Percentiles rank a stretch among this genome's conserved stretches.
Conservation (phyloP, 2,113 vertebrate species). For the Ptilonorhynchus violaceus region DNA sequence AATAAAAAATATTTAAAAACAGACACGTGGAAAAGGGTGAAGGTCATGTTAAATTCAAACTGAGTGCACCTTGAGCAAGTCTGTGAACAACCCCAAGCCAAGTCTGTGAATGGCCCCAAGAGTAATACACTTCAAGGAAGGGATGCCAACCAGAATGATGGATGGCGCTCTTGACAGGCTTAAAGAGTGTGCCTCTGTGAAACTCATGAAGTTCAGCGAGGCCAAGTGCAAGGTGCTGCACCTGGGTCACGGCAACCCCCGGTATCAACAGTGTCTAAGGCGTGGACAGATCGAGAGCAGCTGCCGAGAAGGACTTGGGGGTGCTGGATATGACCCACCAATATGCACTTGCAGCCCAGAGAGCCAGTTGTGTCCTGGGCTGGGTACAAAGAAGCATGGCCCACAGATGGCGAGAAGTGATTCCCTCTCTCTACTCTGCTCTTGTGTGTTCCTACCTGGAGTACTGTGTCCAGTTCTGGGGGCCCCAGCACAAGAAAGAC, state of each 20-base stretch:
- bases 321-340: not conserved
- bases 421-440: not conserved
- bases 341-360: rapidly evolving
- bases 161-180: not conserved
- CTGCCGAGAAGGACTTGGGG: rapidly evolving
- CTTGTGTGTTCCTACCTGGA: not conserved
- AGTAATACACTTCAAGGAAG: not conserved
- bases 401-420: rapidly evolving
- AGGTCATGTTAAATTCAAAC: not conserved
- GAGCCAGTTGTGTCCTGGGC: rapidly evolving
- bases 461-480: not conserved
- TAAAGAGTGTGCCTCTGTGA: not conserved
- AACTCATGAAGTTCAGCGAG: not conserved
- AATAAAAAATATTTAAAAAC: not conserved
- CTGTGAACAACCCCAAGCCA: not conserved
- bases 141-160: not conserved
- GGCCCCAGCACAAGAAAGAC: not conserved
- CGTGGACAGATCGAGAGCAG: not conserved
- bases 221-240: not conserved
- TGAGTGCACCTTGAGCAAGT: not conserved
- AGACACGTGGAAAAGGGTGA: not conserved
- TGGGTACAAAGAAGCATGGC: rapidly evolving
- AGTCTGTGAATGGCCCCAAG: not conserved
- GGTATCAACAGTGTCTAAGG: rapidly evolving
- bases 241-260: rapidly evolving